These are phyloP conservation scores for Liparis tanakae DNA, from an alignment of 2,797 vertebrate species.

Conservation along the genomic window DNA sequence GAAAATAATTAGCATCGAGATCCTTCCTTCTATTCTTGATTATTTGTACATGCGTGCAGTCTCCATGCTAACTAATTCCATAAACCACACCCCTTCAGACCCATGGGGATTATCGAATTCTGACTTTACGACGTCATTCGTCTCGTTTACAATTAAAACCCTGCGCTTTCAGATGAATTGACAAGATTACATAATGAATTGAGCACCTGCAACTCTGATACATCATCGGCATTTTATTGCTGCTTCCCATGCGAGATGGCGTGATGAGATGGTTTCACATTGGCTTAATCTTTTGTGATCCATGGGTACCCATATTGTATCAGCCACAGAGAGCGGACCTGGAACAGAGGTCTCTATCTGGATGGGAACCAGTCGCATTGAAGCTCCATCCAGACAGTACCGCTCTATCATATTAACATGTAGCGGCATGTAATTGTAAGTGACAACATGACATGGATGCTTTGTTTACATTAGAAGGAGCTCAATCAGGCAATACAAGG, in stretches of 20 bases:
- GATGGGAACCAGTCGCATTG: background rate
- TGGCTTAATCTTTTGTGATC: background rate
- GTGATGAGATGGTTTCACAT: background rate
- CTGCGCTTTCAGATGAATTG: background rate
- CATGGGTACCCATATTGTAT: background rate
- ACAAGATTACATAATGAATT: conserved; percentile 8
- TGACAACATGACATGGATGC: background rate
- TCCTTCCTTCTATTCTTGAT: conserved; percentile 20
- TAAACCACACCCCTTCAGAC: background rate
- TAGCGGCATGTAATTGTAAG: background rate
- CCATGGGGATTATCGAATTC: background rate
- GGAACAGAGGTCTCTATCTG: background rate
- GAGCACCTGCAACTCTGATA: background rate
- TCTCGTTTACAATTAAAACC: conserved; percentile 2
- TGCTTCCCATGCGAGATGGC: background rate
- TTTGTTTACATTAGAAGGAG: background rate
- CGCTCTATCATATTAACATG: background rate
- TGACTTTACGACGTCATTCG: background rate
- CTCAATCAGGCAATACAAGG: background rate
- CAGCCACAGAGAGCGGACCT: background rate
- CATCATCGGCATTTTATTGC: background rate
- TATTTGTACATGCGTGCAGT: conserved; percentile 1
- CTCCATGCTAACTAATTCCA: background rate
- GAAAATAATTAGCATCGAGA: background rate
- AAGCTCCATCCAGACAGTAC: background rate